Evolutionary conservation across 2,113 vertebrate species (phyloP).

Genomic region (Dryoscopus gambensis): DNA sequence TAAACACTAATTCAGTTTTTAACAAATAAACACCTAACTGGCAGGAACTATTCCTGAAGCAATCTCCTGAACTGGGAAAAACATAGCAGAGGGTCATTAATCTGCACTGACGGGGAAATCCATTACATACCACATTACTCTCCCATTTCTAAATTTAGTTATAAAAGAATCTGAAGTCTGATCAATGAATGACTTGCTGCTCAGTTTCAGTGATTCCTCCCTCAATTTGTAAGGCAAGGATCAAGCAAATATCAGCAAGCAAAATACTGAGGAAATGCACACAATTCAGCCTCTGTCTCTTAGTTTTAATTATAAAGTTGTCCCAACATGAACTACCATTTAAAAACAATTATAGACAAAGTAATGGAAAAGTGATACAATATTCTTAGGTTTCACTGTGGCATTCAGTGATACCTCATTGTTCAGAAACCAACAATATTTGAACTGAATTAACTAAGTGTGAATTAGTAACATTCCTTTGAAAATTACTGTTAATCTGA

Average conservation of each 20-base stretch:
- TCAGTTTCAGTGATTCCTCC: neutral
- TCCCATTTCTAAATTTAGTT: neutral
- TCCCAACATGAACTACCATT: constrained; percentile 13
- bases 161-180: neutral
- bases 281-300: neutral
- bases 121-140: neutral
- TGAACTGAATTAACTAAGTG: constrained; percentile 22
- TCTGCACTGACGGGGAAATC: constrained; percentile 32
- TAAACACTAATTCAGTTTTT: neutral
- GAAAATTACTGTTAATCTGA: constrained; percentile 2
- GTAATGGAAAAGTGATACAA: constrained; percentile 29
- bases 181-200: neutral
- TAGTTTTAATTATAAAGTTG: constrained; percentile 8
- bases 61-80: neutral
- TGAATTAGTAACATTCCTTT: constrained; percentile 11
- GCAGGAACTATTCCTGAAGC: neutral
- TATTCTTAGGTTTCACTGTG: neutral
- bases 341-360: constrained; percentile 32
- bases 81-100: neutral
- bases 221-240: neutral
- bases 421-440: constrained; percentile 12
- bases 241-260: neutral
- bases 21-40: constrained; percentile 6
- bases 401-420: neutral
- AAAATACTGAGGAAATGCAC: neutral